These are phyloP conservation scores for Thrips palmi DNA, from an alignment of 1,140 invertebrate genomes.

Conservation along the genomic window DNA sequence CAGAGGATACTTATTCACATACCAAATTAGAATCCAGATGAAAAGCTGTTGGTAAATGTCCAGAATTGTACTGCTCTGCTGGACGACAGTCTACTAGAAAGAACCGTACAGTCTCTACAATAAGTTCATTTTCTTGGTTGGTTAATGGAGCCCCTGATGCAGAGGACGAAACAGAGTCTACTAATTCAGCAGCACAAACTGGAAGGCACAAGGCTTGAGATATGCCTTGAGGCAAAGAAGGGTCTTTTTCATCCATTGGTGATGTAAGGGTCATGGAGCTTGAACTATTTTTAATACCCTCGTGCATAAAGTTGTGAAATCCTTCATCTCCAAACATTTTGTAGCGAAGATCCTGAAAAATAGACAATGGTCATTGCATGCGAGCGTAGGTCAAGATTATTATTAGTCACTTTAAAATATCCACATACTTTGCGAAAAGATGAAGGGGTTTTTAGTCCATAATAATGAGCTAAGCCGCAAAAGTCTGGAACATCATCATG, in stretches of 20 bases:
- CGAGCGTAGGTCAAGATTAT: background rate
- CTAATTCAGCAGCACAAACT: conserved; percentile 71
- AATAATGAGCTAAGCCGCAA: conserved; percentile 88
- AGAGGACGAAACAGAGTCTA: conserved; percentile 54
- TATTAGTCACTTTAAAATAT: conserved; percentile 1
- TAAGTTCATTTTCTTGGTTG: conserved; percentile 26
- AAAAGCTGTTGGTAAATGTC: conserved; percentile 91
- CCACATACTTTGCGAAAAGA: conserved; percentile 59
- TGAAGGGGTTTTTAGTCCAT: conserved; percentile 75
- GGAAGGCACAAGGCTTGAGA: conserved; percentile 85
- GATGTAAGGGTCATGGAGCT: too few species aligned
- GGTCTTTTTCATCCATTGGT: conserved; percentile 5
- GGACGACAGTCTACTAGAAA: conserved; percentile 95
- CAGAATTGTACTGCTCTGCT: conserved; percentile 90
- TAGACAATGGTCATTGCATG: background rate
- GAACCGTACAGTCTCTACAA: conserved; percentile 50
- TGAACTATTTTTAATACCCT: too few species aligned
- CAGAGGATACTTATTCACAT: conserved; percentile 19
- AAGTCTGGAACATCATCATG: conserved; percentile 94
- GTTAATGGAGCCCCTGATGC: conserved; percentile 20
- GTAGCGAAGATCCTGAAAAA: conserved; percentile 20
- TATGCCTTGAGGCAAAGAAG: conserved; percentile 22
- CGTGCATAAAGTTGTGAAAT: conserved; percentile 19
- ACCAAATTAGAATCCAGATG: conserved; percentile 90
- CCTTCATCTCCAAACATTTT: conserved; percentile 35